These are phyloP conservation scores for Pollenia amentaria DNA, from an alignment of 2,888 invertebrate genomes.

Conservation along the genomic window DNA sequence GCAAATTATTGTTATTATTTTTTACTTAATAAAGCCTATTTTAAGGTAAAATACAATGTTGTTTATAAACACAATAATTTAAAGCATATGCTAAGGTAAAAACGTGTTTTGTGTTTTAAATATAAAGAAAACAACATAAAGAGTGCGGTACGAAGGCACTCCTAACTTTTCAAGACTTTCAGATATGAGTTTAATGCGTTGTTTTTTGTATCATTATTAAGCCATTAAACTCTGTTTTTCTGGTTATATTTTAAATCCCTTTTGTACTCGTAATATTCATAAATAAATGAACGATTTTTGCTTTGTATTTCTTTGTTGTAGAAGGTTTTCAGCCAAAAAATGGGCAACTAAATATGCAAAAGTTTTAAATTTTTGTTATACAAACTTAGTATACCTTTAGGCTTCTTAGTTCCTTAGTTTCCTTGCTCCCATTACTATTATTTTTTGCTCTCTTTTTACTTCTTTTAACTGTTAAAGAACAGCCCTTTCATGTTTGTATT, in stretches of 20 bases:
- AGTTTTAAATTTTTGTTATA: conserved; percentile 25
- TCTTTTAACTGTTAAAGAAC: not conserved
- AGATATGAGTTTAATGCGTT: conserved; percentile 29
- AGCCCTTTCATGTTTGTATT: not conserved
- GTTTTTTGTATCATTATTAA: conserved; percentile 26
- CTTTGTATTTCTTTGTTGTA: not conserved
- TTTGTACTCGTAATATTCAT: conserved; percentile 13
- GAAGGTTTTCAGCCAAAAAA: conserved; percentile 6
- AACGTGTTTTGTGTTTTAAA: conserved; percentile 12
- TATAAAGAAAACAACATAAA: conserved; percentile 6
- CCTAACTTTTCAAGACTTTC: not conserved
- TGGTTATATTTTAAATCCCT: conserved; percentile 1
- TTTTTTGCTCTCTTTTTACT: not conserved
- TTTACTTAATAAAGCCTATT: conserved; percentile 17
- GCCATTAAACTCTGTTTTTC: conserved; percentile 28
- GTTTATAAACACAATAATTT: not conserved
- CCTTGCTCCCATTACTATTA: not conserved
- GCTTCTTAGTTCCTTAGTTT: conserved; percentile 21
- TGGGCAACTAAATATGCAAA: conserved; percentile 62
- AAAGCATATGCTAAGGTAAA: conserved; percentile 32
- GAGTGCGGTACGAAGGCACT: not conserved
- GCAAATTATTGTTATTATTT: conserved; percentile 3
- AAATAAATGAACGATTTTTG: not conserved
- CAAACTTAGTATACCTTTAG: conserved; percentile 46
- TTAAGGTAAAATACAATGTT: not conserved